phyloP scores from a whole-genome alignment of 2,888 invertebrate species.

The Chironomus riparius region DNA sequence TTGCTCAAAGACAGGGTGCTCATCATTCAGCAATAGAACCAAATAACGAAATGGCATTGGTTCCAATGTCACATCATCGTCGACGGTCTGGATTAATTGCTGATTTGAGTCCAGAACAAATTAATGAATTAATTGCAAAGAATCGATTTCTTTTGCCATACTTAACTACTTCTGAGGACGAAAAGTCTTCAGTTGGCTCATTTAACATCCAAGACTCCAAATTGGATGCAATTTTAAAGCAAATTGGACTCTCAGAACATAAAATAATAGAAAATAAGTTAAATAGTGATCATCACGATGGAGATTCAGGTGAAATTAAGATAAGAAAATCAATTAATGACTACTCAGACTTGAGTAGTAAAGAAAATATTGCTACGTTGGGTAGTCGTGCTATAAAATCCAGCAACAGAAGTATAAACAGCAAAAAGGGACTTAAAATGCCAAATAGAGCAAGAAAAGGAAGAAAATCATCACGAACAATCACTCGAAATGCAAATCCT shows the following conservation, averaged over 20 bases:
- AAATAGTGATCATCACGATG: neutral
- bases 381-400: neutral
- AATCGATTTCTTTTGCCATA: slow-evolving; percentile 40
- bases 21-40: neutral
- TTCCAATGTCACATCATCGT: neutral
- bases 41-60: neutral
- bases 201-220: slow-evolving; percentile 40
- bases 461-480: slow-evolving; percentile 4
- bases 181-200: slow-evolving; percentile 38
- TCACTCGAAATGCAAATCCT: neutral
- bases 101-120: slow-evolving; percentile 36
- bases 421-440: neutral
- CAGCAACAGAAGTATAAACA: slow-evolving; percentile 11
- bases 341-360: neutral
- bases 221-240: slow-evolving; percentile 38
- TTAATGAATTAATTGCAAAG: slow-evolving; percentile 30
- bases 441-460: neutral
- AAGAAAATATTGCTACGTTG: neutral
- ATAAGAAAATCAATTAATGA: neutral
- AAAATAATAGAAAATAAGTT: slow-evolving; percentile 11
- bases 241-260: slow-evolving; percentile 25
- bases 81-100: slow-evolving; percentile 16
- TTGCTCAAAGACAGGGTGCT: slow-evolving; percentile 37
- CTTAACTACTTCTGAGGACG: slow-evolving; percentile 41
- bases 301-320: neutral